Evolutionary conservation across 2,888 invertebrate species (phyloP).

Genomic region (Tachystola acroxantha): DNA sequence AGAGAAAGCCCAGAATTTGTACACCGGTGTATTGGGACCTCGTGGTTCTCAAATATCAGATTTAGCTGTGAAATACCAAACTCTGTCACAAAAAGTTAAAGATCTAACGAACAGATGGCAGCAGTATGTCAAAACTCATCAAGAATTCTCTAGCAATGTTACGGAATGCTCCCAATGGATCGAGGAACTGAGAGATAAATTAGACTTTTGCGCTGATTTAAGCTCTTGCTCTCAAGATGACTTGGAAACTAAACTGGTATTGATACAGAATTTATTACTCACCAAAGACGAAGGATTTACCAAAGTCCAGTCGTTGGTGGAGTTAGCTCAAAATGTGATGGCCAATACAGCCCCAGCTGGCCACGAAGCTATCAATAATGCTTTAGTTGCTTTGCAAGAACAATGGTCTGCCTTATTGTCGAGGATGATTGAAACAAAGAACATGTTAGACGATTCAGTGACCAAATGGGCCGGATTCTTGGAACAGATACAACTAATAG

Average conservation of each 20-base stretch:
- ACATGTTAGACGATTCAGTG: slow-evolving; percentile 91
- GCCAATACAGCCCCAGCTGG: slow-evolving; percentile 94
- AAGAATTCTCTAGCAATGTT: slow-evolving; percentile 90
- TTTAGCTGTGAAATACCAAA: slow-evolving; percentile 94
- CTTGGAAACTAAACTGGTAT: slow-evolving; percentile 89
- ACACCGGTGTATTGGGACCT: slow-evolving; percentile 84
- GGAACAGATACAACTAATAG: slow-evolving; percentile 91
- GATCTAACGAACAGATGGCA: slow-evolving; percentile 95
- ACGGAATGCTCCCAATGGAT: slow-evolving; percentile 91
- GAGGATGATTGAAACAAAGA: slow-evolving; percentile 94
- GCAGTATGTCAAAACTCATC: slow-evolving; percentile 91
- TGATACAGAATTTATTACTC: slow-evolving; percentile 91
- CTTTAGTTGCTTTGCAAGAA: slow-evolving; percentile 89
- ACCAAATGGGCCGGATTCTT: slow-evolving; percentile 94
- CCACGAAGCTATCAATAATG: slow-evolving; percentile 91
- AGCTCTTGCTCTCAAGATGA: slow-evolving; percentile 91
- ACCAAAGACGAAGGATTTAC: slow-evolving; percentile 95
- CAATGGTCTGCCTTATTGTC: slow-evolving; percentile 93
- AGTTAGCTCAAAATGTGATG: slow-evolving; percentile 92
- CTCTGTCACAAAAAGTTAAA: slow-evolving; percentile 92
- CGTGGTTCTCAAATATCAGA: slow-evolving; percentile 92
- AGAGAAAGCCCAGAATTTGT: slow-evolving; percentile 91
- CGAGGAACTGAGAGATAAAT: slow-evolving; percentile 87
- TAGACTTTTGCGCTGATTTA: slow-evolving; percentile 92
- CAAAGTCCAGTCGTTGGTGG: slow-evolving; percentile 92